These are phyloP conservation scores for Eriosoma lanigerum DNA, from an alignment of 1,140 invertebrate genomes.

Conservation along the genomic window DNA sequence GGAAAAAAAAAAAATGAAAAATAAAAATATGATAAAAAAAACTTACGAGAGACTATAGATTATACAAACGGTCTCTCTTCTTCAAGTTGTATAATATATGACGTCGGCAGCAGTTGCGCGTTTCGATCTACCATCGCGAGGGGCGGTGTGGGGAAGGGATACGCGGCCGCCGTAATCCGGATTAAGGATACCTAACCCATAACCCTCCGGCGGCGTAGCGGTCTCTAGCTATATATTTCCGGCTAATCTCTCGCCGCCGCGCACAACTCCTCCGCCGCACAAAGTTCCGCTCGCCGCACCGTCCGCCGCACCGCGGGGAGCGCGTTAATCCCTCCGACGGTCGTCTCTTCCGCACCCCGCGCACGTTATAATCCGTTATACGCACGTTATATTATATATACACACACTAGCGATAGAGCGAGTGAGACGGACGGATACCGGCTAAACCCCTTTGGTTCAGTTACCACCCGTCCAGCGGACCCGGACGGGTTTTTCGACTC, in stretches of 20 bases:
- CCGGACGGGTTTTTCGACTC: constrained; percentile 46
- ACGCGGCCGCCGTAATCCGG: constrained; percentile 32
- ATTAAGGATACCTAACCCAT: no score
- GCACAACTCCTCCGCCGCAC: not conserved
- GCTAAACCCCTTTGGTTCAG: no score
- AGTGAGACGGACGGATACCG: not conserved
- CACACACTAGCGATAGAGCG: not conserved
- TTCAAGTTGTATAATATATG: no score
- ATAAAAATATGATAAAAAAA: no score
- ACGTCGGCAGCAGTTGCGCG: not conserved
- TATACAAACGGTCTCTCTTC: no score
- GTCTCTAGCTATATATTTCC: constrained; percentile 35
- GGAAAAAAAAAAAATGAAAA: no score
- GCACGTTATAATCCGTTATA: not conserved
- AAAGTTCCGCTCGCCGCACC: constrained; percentile 28
- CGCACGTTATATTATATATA: not conserved
- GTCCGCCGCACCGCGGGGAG: not conserved
- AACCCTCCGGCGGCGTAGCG: not conserved
- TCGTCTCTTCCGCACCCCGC: not conserved
- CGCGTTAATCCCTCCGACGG: constrained; percentile 43
- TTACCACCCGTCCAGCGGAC: not conserved
- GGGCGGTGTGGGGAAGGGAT: not conserved
- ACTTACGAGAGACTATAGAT: no score
- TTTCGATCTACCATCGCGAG: not conserved
- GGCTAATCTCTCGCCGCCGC: constrained; percentile 44